These are phyloP conservation scores for Periphyllus acericola DNA, from an alignment of 2,888 invertebrate genomes.

Conservation along the genomic window DNA sequence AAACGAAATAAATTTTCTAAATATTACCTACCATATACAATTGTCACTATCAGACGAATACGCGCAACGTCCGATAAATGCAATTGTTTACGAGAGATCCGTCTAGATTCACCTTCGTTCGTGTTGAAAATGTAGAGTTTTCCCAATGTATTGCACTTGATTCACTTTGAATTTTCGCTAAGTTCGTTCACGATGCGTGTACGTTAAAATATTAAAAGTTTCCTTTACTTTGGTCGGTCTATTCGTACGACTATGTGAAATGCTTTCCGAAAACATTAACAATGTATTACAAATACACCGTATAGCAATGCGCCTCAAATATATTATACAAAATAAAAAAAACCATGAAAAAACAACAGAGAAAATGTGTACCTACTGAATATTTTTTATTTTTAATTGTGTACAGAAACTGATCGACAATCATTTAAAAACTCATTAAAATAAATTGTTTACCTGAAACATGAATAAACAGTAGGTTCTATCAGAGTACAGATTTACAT, in stretches of 20 bases:
- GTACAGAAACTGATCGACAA: neutral
- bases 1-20: no score
- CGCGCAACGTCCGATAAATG: no score
- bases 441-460: neutral
- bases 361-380: neutral
- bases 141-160: no score
- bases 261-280: neutral
- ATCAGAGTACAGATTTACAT: neutral
- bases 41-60: no score
- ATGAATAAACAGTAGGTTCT: neutral
- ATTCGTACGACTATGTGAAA: neutral
- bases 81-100: no score
- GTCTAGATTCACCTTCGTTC: no score
- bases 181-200: neutral
- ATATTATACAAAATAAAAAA: neutral
- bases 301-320: neutral
- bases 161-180: no score
- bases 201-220: no score
- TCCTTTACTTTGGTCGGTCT: neutral
- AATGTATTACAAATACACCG: neutral
- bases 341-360: neutral
- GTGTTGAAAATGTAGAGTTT: no score
- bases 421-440: neutral
- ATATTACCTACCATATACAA: no score
- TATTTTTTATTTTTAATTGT: neutral